Conservation (phyloP, 2,113 vertebrate species). For the Catharus minimus region DNA sequence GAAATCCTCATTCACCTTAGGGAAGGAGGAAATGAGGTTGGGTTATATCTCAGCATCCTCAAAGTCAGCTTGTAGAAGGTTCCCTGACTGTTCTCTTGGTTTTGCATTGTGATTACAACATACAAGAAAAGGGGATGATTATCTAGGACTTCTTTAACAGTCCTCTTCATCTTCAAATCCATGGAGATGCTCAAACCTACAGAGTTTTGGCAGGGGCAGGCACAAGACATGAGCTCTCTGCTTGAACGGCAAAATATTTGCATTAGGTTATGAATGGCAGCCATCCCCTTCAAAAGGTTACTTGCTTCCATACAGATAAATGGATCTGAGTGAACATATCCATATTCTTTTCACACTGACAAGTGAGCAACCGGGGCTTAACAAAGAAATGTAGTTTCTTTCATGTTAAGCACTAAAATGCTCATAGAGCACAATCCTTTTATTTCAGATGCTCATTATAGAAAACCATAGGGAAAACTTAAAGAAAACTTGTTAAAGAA, state of each 20-base stretch:
- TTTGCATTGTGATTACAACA: slow-evolving; percentile 39
- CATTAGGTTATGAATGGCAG: not conserved
- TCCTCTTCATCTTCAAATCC: slow-evolving; percentile 40
- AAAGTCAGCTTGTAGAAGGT: not conserved
- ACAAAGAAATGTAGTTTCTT: slow-evolving; percentile 14
- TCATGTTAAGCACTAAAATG: slow-evolving; percentile 19
- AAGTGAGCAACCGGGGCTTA: slow-evolving; percentile 36
- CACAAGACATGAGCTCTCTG: slow-evolving; percentile 32
- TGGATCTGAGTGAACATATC: slow-evolving; percentile 33
- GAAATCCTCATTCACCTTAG: slow-evolving; percentile 36
- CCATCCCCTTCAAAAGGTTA: slow-evolving; percentile 5
- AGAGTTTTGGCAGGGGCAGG: slow-evolving; percentile 25
- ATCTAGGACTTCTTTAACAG: slow-evolving; percentile 34
- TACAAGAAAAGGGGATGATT: slow-evolving; percentile 14
- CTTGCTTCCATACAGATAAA: slow-evolving; percentile 26
- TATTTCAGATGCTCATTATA: slow-evolving; percentile 1
- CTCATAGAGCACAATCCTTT: not conserved
- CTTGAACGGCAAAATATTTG: slow-evolving; percentile 15
- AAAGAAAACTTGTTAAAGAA: slow-evolving; percentile 41
- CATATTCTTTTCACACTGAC: not conserved
- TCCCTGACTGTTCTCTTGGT: not conserved
- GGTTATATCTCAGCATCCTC: not conserved
- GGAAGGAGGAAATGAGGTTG: slow-evolving; percentile 36
- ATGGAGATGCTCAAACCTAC: not conserved
- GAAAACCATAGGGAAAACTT: slow-evolving; percentile 15